Evolutionary conservation across 2,113 vertebrate species (phyloP).

Genomic region (Todiramphus saurophagus): DNA sequence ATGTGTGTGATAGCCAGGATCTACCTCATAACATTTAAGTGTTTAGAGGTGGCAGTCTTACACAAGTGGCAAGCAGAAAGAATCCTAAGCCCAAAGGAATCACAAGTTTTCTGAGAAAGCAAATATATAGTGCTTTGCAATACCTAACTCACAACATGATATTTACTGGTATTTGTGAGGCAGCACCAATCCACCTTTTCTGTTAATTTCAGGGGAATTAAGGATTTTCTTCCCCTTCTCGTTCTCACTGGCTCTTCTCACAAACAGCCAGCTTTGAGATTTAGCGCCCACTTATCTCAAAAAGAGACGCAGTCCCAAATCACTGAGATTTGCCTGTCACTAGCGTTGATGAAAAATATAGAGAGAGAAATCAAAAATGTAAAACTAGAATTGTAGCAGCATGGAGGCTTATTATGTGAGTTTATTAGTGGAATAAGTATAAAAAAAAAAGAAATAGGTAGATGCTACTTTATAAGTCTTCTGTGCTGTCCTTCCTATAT

Average conservation of each 20-base stretch:
- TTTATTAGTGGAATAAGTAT: not conserved
- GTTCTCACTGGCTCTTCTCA: not conserved
- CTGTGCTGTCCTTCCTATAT: not conserved
- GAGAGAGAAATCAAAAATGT: not conserved
- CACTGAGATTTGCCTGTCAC: slow-evolving; percentile 6
- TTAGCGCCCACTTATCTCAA: not conserved
- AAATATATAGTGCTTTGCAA: not conserved
- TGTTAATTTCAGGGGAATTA: not conserved
- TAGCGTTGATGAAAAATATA: not conserved
- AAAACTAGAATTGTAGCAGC: not conserved
- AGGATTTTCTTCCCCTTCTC: not conserved
- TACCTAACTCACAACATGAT: not conserved
- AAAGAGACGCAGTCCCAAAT: not conserved
- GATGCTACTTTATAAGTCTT: not conserved
- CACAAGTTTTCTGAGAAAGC: not conserved
- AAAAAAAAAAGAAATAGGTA: not conserved
- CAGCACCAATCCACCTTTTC: not conserved
- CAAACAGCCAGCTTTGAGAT: not conserved
- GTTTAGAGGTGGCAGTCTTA: not conserved
- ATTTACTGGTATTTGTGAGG: not conserved
- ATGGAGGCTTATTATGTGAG: not conserved
- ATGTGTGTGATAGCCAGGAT: not conserved
- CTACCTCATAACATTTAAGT: not conserved
- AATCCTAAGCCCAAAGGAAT: not conserved
- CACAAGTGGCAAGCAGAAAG: not conserved